Evolutionary conservation across 2,113 vertebrate genomes (phyloP).

Genomic region (Nansenia antarctica): DNA sequence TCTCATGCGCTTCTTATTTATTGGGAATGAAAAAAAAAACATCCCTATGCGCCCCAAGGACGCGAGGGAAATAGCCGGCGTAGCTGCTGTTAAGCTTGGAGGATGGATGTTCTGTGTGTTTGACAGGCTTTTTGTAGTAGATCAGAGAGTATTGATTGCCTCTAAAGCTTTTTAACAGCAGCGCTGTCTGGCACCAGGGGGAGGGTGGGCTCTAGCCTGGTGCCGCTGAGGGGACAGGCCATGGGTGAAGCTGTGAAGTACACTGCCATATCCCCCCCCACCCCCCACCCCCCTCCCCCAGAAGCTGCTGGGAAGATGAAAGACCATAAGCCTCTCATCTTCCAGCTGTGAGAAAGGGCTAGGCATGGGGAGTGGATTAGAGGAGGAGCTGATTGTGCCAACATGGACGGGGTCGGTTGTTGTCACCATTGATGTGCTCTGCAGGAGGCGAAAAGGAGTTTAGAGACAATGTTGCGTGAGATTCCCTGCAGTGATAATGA

Average conservation of each 20-base stretch:
- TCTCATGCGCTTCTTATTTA: too few species aligned
- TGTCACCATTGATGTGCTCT: constrained; percentile 43
- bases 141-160: constrained; percentile 20
- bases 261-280: too few species aligned
- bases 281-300: too few species aligned
- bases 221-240: constrained; percentile 32
- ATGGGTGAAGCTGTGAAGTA: constrained; percentile 12
- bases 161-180: constrained; percentile 1
- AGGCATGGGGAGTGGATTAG: constrained; percentile 43
- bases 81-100: too few species aligned
- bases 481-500: constrained; percentile 10
- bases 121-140: constrained; percentile 6
- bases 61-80: too few species aligned
- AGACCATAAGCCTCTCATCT: constrained; percentile 32
- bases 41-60: too few species aligned
- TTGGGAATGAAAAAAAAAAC: too few species aligned
- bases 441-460: constrained; percentile 33
- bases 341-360: constrained; percentile 38
- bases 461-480: constrained; percentile 8
- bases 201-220: constrained; percentile 31
- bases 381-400: constrained; percentile 46
- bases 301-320: constrained; percentile 42
- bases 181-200: constrained; percentile 3
- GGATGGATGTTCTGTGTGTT: too few species aligned
- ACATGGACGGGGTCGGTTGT: constrained; percentile 53